Percentiles rank a stretch among this genome's conserved stretches.
These are phyloP conservation scores for Pseudococcus longispinus DNA, from an alignment of 2,888 invertebrate genomes.

Conservation along the genomic window DNA sequence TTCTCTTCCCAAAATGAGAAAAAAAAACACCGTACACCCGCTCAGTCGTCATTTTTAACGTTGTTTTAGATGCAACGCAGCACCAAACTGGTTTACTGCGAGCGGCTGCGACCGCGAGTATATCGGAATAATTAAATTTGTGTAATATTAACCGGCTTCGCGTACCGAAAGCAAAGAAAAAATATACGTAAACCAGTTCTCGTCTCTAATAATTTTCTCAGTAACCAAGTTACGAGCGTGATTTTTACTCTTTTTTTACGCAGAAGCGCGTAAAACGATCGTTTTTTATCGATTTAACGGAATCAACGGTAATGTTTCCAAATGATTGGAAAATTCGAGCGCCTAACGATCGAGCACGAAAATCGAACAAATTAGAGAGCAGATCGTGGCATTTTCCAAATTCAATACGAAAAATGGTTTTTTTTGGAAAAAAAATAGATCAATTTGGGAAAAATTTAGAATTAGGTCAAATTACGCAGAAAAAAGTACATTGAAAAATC, in stretches of 20 bases:
- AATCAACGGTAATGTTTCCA: neutral
- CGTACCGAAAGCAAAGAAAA: neutral
- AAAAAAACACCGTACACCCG: neutral
- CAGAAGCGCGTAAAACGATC: slow-evolving; percentile 1
- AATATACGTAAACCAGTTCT: neutral
- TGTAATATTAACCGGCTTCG: slow-evolving; percentile 5
- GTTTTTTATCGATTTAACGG: slow-evolving; percentile 8
- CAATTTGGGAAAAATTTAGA: neutral
- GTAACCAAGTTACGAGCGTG: neutral
- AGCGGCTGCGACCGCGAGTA: neutral
- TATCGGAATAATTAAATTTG: slow-evolving; percentile 27
- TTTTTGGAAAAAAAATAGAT: neutral
- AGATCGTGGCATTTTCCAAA: neutral
- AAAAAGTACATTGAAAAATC: too few relatives aligned
- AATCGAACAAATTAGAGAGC: neutral
- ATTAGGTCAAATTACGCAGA: too few relatives aligned
- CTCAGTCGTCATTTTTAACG: neutral
- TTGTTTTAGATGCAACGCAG: neutral
- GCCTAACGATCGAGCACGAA: neutral
- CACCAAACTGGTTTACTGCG: neutral
- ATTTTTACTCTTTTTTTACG: neutral
- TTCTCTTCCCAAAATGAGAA: neutral
- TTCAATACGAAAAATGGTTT: neutral
- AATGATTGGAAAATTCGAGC: neutral
- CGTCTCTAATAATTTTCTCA: neutral